phyloP scores from a whole-genome alignment of 2,888 invertebrate species.

The Biston stratarius region DNA sequence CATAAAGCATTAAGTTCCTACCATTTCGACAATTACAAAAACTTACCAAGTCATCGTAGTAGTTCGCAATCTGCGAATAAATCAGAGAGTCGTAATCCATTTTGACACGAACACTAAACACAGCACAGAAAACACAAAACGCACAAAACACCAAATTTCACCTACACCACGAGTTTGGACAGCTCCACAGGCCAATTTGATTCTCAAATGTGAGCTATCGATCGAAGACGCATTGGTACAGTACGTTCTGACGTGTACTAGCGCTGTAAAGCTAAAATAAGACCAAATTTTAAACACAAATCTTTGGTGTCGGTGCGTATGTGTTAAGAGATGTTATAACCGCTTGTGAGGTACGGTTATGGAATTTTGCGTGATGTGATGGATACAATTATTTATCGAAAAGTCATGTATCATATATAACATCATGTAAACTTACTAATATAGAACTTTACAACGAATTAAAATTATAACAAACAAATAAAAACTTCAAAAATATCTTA shows the following conservation, averaged over 20 bases:
- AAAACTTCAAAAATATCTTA: too few relatives aligned
- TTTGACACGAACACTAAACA: constrained; percentile 42
- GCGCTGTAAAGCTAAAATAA: constrained; percentile 87
- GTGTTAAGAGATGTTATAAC: constrained; percentile 71
- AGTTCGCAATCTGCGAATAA: constrained; percentile 88
- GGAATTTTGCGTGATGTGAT: not conserved
- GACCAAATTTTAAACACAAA: constrained; percentile 87
- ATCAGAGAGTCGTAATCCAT: constrained; percentile 90
- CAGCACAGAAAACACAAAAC: constrained; percentile 19
- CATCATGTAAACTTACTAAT: not conserved
- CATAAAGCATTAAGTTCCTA: not conserved
- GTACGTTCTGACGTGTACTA: constrained; percentile 81
- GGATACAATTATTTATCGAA: not conserved
- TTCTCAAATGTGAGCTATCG: constrained; percentile 66
- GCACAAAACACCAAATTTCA: constrained; percentile 37
- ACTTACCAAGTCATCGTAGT: constrained; percentile 88
- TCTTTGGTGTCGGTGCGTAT: constrained; percentile 75
- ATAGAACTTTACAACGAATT: too few relatives aligned
- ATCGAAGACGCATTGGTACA: constrained; percentile 84
- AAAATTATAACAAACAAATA: too few relatives aligned
- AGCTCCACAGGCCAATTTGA: constrained; percentile 30
- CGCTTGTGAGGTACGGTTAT: constrained; percentile 36
- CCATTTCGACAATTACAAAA: not conserved
- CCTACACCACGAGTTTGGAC: constrained; percentile 44
- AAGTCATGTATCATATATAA: too few relatives aligned